A percentile compares a stretch with the other conserved stretches of the same genome.
These are phyloP conservation scores for Nesospiza acunhae DNA, from an alignment of 2,113 vertebrate genomes.

Conservation along the genomic window DNA sequence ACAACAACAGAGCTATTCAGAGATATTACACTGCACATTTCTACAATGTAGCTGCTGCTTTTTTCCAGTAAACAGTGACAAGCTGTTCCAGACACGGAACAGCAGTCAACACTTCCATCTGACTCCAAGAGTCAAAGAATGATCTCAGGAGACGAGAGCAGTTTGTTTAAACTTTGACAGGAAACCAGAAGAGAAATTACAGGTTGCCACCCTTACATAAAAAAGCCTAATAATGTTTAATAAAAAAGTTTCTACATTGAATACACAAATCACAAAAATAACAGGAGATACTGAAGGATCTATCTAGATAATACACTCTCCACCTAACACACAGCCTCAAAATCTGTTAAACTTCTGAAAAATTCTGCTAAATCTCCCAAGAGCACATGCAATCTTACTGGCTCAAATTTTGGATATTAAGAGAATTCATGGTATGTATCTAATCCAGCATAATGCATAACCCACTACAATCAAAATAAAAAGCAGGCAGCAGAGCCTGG, in stretches of 20 bases:
- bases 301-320: background rate
- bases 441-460: background rate
- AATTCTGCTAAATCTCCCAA: background rate
- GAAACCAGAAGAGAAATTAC: slow-evolving; percentile 24
- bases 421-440: background rate
- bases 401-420: background rate
- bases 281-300: background rate
- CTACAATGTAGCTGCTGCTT: slow-evolving; percentile 48
- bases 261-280: background rate
- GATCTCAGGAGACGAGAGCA: slow-evolving; percentile 33
- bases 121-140: slow-evolving; percentile 10
- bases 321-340: background rate
- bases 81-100: slow-evolving; percentile 52
- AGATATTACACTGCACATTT: slow-evolving; percentile 29
- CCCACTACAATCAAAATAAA: background rate
- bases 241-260: background rate
- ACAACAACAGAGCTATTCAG: slow-evolving; percentile 51
- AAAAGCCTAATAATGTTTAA: background rate
- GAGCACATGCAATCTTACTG: background rate
- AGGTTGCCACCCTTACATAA: background rate
- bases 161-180: background rate
- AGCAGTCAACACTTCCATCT: slow-evolving; percentile 47
- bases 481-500: background rate
- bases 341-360: background rate
- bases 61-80: slow-evolving; percentile 68